Evolutionary conservation across 2,113 vertebrate species (phyloP), one percentile per base, ranked within the genome.

Genomic region (Terrapene triunguis): DNA sequence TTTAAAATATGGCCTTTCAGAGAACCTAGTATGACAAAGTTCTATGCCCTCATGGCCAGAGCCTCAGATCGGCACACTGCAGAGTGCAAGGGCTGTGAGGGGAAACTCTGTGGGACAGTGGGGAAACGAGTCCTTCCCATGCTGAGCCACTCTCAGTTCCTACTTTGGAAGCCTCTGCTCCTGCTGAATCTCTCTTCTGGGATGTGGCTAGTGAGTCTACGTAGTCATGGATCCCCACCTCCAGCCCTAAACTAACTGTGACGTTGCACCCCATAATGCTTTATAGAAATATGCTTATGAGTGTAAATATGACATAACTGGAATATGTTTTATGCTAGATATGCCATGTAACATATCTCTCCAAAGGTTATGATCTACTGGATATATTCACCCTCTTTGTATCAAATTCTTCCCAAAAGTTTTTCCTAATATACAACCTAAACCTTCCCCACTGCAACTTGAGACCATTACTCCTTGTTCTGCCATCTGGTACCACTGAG

Each of bases 31-130:
- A n/a, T 79, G 54, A 44, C 78, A 78, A 82, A 50, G 10, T 22
- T 17, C 24, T 22, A 13, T 65, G 10, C 35, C 35, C 38, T 42
- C 3, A 10, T 17, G 10, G 44, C 53, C 44, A 53, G 44, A 59
- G 32, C 1, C 29, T 35, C 0, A 1, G 5, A 5, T 82, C 47
- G 29, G 81, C 25, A 55, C 62, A 82, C 21, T 50, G 22, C 53
- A 10, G 51, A 80, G 51, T 38, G 53, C 42, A 54, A 88, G 29
- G 44, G 13, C 3, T 81, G 27, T 57, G 51, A 80, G 29, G 44
- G 24, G 5, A 8, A 76, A 25, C 27, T 42, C 35, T 48, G 19
- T 35, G 51, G 53, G 19, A 17, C 38, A 16, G 27, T 22, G 5
- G 35, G 32, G 19, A 29, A 47, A 91, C 57, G n/a, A 24, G n/a